A percentile compares a stretch with the other conserved stretches of the same genome.
Conservation (phyloP, 2,888 invertebrate genomes). For the Sialis lutaria region DNA sequence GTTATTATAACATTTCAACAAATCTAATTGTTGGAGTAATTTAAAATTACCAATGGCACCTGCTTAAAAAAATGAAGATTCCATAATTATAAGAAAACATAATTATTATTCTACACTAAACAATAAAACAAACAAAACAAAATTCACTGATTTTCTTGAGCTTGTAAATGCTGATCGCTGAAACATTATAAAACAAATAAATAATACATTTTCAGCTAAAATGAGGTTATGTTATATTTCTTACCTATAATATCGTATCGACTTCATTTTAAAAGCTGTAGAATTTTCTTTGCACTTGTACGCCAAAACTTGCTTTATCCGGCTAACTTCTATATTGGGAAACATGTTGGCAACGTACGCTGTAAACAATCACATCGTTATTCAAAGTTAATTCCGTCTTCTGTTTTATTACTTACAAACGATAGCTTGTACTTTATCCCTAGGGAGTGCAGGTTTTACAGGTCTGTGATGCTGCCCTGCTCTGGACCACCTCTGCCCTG, state of each 20-base stretch:
- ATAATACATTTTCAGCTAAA: too few relatives aligned
- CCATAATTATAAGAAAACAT: too few relatives aligned
- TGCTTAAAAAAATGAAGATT: too few relatives aligned
- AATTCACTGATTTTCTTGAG: too few relatives aligned
- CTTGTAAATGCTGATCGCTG: too few relatives aligned
- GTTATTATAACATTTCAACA: too few relatives aligned
- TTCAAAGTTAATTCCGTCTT: too few relatives aligned
- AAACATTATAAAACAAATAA: too few relatives aligned
- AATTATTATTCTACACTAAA: too few relatives aligned
- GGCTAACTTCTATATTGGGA: constrained; percentile 55
- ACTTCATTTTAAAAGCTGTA: constrained; percentile 55
- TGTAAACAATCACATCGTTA: constrained; percentile 19
- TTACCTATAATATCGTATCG: constrained; percentile 39
- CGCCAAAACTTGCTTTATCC: constrained; percentile 59
- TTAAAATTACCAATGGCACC: too few relatives aligned
- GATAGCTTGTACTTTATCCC: constrained; percentile 55
- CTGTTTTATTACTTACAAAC: constrained; percentile 32
- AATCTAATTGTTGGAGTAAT: too few relatives aligned
- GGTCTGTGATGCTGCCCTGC: constrained; percentile 54
- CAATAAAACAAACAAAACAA: too few relatives aligned
- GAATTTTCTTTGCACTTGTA: constrained; percentile 67
- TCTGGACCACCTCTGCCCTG: constrained; percentile 58
- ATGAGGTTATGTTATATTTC: constrained; percentile 3
- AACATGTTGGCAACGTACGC: constrained; percentile 56
- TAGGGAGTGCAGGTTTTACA: constrained; percentile 56